These are phyloP conservation scores for Quiscalus mexicanus DNA, from an alignment of 2,113 vertebrate species.

Conservation along the genomic window DNA sequence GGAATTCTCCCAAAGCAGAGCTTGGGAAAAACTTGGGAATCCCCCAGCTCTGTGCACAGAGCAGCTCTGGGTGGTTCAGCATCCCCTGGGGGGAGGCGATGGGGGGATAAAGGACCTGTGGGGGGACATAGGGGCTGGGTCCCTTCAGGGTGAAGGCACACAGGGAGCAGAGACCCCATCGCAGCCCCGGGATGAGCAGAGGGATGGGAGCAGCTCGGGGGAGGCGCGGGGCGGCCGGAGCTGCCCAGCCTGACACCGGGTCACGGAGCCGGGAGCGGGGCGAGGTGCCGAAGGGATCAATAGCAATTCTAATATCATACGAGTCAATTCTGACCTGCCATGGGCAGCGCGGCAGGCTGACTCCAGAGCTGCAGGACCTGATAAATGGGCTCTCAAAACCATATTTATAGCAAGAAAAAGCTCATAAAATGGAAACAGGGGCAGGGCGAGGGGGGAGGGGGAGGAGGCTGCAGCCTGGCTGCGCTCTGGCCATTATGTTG, in stretches of 20 bases:
- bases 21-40: background rate
- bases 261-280: constrained; percentile 22
- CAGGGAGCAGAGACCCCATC: background rate
- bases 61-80: background rate
- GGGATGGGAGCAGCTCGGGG: background rate
- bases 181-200: background rate
- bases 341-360: constrained; percentile 53
- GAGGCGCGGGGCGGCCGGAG: background rate
- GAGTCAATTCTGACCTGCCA: constrained; percentile 73
- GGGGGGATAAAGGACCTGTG: accelerated
- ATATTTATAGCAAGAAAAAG: constrained; percentile 69
- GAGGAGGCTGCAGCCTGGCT: background rate
- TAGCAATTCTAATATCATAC: constrained; percentile 74
- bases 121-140: accelerated
- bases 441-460: background rate
- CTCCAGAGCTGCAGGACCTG: constrained; percentile 61
- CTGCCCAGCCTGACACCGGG: background rate
- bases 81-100: accelerated
- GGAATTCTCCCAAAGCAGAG: accelerated
- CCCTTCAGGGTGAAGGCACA: accelerated
- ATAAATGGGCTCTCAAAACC: constrained; percentile 68
- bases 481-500: background rate
- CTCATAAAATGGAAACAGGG: constrained; percentile 61
- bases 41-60: background rate
- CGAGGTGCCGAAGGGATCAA: constrained; percentile 71